These are phyloP conservation scores for Deroptyus accipitrinus DNA, from an alignment of 2,113 vertebrate species.

Conservation along the genomic window DNA sequence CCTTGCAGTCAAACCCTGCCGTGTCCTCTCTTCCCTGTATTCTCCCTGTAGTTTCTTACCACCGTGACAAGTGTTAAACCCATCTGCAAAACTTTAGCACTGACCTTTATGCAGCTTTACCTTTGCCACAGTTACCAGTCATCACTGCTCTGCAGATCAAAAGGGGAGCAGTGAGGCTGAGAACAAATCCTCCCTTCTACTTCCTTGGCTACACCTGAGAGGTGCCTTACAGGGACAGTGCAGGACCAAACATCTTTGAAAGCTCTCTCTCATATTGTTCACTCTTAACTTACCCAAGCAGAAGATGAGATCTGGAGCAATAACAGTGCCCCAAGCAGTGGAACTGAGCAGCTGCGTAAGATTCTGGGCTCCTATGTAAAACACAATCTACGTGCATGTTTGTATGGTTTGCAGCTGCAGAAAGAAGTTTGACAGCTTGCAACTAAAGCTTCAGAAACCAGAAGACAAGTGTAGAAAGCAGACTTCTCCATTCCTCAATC, in stretches of 20 bases:
- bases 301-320: not conserved
- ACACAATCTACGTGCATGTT: not conserved
- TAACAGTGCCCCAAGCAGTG: not conserved
- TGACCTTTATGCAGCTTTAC: conserved; percentile 76
- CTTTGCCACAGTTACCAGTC: conserved; percentile 53
- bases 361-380: not conserved
- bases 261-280: not conserved
- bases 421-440: not conserved
- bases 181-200: not conserved
- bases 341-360: not conserved
- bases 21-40: not conserved
- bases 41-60: conserved; percentile 6
- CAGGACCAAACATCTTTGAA: not conserved
- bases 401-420: not conserved
- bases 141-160: not conserved
- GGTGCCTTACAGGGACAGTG: not conserved
- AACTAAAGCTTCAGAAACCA: not conserved
- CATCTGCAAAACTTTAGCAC: not conserved
- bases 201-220: not conserved
- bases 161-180: not conserved
- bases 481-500: not conserved
- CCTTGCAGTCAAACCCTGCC: not conserved
- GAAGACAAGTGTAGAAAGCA: not conserved
- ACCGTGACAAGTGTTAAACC: not conserved
- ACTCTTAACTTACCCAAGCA: not conserved